phyloP scores from a whole-genome alignment of 2,888 invertebrate species.

The Nomada flava region DNA sequence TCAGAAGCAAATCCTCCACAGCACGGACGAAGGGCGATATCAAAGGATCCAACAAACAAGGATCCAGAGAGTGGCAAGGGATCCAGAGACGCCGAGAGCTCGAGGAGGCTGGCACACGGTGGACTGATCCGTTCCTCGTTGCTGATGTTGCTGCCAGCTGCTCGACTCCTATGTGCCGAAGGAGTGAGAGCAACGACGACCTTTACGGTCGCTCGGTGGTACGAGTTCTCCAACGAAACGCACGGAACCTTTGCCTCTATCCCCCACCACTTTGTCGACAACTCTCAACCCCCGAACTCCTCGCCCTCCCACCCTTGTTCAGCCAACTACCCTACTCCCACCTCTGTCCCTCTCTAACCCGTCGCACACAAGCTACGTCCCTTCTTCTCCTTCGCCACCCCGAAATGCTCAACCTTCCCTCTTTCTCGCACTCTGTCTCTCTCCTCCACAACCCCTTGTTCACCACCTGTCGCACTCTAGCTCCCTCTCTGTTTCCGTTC shows the following conservation, averaged over 20 bases:
- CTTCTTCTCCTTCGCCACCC: slow-evolving; percentile 39
- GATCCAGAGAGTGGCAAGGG: neutral
- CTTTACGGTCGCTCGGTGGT: slow-evolving; percentile 67
- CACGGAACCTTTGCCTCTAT: slow-evolving; percentile 32
- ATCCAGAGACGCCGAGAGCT: slow-evolving; percentile 16
- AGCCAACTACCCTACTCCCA: slow-evolving; percentile 18
- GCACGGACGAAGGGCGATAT: slow-evolving; percentile 6
- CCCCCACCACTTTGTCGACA: slow-evolving; percentile 28
- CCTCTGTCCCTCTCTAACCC: slow-evolving; percentile 5
- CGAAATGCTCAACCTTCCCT: slow-evolving; percentile 40
- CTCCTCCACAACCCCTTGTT: slow-evolving; percentile 32
- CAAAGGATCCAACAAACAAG: slow-evolving; percentile 2
- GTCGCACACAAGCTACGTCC: slow-evolving; percentile 6
- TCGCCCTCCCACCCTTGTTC: slow-evolving; percentile 19
- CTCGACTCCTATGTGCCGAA: slow-evolving; percentile 53
- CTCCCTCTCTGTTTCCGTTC: slow-evolving; percentile 50
- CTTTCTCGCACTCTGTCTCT: slow-evolving; percentile 3
- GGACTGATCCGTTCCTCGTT: slow-evolving; percentile 59
- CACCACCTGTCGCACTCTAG: slow-evolving; percentile 55
- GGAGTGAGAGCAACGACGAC: slow-evolving; percentile 62
- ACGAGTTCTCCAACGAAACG: slow-evolving; percentile 66
- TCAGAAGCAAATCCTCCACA: neutral
- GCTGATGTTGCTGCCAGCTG: slow-evolving; percentile 70
- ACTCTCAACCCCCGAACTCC: slow-evolving; percentile 28
- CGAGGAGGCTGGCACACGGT: slow-evolving; percentile 49